Evolutionary conservation across 2,113 vertebrate species (phyloP), one percentile per base, ranked within the genome.

Genomic region (Pampusana beccarii): DNA sequence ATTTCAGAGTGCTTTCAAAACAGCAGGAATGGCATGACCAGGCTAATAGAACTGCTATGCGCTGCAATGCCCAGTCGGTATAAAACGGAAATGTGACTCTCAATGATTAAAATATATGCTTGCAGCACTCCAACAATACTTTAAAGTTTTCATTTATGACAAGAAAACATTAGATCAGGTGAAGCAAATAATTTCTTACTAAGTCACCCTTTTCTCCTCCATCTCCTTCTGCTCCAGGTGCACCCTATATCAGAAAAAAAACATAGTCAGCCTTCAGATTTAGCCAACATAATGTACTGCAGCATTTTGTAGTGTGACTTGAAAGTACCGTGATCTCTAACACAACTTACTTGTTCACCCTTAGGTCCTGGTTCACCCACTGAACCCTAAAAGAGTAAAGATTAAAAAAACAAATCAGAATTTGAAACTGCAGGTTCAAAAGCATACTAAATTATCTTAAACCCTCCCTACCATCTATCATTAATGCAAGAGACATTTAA

Each of bases 181-280:
- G 70, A 94, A 92, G 21, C 85, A 75, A 87, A 88, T 40, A 38
- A 64, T 0, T 9, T 54, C 99, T 99, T 98, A 99, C 99, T 86
- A 97, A 81, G 38, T 99, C 99, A 66, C 99, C 99, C 98, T 98
- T 99, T 82, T 98, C 98, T 97, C 99, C 99, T 93, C 98, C 89
- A 95, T 98, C 98, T 94, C 99, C 99, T 97, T 99, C 99, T 96
- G 98, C 98, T 96, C 99, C 99, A 98, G 98, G 97, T 29, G 42
- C 86, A 92, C 99, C 99, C 99, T 99, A 62, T 60, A 94, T 88
- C 11, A 84, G 44, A 96, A 95, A 72, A 56, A 86, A 69, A 73
- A 92, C 9, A 34, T 73, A 29, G 25, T 95, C 31, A 95, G 50
- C 40, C 29, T 74, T 65, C 48, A 50, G 5, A 46, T 60, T 61